Conservation (phyloP, 1,140 invertebrate species). For the Nebria ingens region DNA sequence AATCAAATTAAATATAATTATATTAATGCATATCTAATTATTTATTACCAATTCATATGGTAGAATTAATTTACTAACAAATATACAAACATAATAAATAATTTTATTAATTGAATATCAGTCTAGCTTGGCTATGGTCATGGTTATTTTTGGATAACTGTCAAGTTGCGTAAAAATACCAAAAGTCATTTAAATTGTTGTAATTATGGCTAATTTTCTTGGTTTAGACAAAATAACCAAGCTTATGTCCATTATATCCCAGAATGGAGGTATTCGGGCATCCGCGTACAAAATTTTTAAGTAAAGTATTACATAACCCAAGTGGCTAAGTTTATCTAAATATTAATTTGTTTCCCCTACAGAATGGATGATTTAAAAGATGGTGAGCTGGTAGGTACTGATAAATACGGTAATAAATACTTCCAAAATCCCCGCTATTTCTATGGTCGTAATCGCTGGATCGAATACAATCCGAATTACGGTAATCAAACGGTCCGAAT, state of each 20-base stretch:
- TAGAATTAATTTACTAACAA: too few relatives aligned
- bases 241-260: constrained; percentile 55
- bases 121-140: too few relatives aligned
- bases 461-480: constrained; percentile 69
- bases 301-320: constrained; percentile 43
- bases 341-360: constrained; percentile 27
- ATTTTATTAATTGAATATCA: too few relatives aligned
- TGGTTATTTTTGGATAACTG: too few relatives aligned
- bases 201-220: constrained; percentile 49
- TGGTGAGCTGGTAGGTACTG: constrained; percentile 80
- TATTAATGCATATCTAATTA: too few relatives aligned
- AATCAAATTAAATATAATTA: too few relatives aligned
- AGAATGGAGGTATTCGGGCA: constrained; percentile 65
- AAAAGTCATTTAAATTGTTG: too few relatives aligned
- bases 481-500: constrained; percentile 23
- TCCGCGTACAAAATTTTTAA: constrained; percentile 63
- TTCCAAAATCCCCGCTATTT: constrained; percentile 87
- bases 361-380: constrained; percentile 82
- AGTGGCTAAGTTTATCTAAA: constrained; percentile 15
- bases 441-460: constrained; percentile 87
- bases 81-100: too few relatives aligned
- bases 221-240: constrained; percentile 62
- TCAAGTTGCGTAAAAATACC: too few relatives aligned
- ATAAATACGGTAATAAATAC: constrained; percentile 95
- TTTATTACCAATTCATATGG: too few relatives aligned